Evolutionary conservation across 2,888 invertebrate genomes (phyloP), one percentile per base, ranked within the genome.

Genomic region (Ormyrus thymus): DNA sequence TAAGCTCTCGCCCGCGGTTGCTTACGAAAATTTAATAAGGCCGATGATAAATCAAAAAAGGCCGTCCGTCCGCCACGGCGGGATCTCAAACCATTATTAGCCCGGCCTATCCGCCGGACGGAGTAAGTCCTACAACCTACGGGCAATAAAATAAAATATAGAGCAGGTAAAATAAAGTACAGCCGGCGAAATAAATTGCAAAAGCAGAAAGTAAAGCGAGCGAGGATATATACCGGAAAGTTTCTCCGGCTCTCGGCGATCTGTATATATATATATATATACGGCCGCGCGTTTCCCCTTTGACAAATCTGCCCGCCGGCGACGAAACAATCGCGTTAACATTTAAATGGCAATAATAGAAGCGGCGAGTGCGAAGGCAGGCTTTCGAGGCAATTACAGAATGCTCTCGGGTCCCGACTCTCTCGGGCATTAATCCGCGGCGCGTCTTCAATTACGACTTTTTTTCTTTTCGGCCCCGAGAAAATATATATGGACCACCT

Each of bases 401-500:
- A 6, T 4, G 64, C 15, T 65, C 50, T 9, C 10, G 7, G 48
- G 29, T 1, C 29, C 0, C 1, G n/a, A 51, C n/a, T 29, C 4
- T 50, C 50, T 50, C 9, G 15, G n/a, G 15, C 46, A 7, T 51
- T 51, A 65, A 65, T 65, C 15, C 51, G 64, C 64, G 64, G 10
- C 64, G 64, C 48, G 51, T 10, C 48, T 51, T 48, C 64, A 50
- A 65, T 65, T 65, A 50, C 51, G 50, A 50, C 50, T 65, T 65
- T 65, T 65, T 50, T 65, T 65, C 50, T 50, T 55, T 59, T 46
- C 58, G 70, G 59, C 43, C 53, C 13, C 59, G 61, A 51, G 55
- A 59, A n/a, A 15, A 62, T 13, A 62, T 73, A 73, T 64, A 73
- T n/a, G n/a, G 72, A 66, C 75, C 68, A 68, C 75, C 75, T 68